These are phyloP conservation scores for Malurus splendens DNA, from an alignment of 2,797 vertebrate species.

Conservation along the genomic window DNA sequence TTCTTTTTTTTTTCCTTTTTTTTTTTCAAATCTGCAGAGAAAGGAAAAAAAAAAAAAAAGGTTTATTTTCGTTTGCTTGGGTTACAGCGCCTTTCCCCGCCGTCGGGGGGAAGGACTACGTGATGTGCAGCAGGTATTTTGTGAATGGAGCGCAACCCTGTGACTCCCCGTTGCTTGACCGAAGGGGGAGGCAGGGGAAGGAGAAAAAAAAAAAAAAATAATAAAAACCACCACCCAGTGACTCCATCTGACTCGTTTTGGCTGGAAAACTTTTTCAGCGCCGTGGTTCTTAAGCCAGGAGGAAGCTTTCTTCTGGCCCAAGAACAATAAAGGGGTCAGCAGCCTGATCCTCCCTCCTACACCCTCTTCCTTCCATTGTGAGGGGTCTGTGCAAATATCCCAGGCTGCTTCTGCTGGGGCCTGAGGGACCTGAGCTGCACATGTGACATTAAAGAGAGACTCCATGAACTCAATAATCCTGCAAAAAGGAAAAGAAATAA, in stretches of 20 bases:
- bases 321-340: constrained; percentile 94
- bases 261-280: constrained; percentile 61
- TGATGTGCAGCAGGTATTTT: constrained; percentile 76
- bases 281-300: constrained; percentile 60
- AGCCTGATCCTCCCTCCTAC: constrained; percentile 81
- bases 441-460: constrained; percentile 22
- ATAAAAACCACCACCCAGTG: constrained; percentile 41
- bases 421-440: constrained; percentile 4
- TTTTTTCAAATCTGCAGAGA: neutral
- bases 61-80: constrained; percentile 63
- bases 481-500: neutral
- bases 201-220: constrained; percentile 27
- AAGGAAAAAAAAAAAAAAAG: neutral
- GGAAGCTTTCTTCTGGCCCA: constrained; percentile 80
- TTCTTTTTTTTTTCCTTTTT: neutral
- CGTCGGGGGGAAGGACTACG: constrained; percentile 66
- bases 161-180: constrained; percentile 48
- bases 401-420: constrained; percentile 29
- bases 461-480: neutral
- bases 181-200: constrained; percentile 45
- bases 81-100: constrained; percentile 46
- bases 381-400: constrained; percentile 65
- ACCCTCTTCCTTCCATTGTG: constrained; percentile 97
- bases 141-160: constrained; percentile 66
- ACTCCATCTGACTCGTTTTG: constrained; percentile 58